Evolutionary conservation across 2,888 invertebrate species (phyloP), one percentile per base, ranked within the genome.

Genomic region (Cyclophora albipunctata): DNA sequence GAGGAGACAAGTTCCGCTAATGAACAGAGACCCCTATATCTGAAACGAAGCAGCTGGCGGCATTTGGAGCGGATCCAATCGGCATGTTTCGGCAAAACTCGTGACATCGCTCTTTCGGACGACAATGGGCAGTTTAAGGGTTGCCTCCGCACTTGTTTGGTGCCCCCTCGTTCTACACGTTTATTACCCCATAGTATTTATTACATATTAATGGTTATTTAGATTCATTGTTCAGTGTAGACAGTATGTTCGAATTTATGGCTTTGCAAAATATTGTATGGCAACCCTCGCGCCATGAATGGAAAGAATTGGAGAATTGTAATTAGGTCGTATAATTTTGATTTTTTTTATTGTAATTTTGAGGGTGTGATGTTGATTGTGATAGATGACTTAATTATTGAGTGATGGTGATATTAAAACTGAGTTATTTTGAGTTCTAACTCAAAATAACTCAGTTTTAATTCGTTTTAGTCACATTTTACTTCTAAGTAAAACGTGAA

Each of bases 151-250:
- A 86, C 87, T 88, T 88, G 88, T 87, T 87, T 87, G 82, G 86
- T 86, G 85, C 73, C 87, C 85, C 84, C 73, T 68, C 72, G 61
- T 75, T 75, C 76, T 78, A 81, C 73, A 75, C 75, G 71, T 81
- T 83, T 86, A 83, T 84, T 82, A 72, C 86, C 83, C 88, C 79
- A 80, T 82, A 84, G 84, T 86, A 88, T 88, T 88, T 88, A 88
- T 88, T 87, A 86, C 87, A 85, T 88, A 88, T 88, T 88, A 88
- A 88, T 88, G 86, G 88, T 88, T 88, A 88, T 88, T 88, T 86
- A 79, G 86, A 84, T 83, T 85, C 86, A 87, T 88, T 88, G 87
- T 88, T 79, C 80, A 71, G 78, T 73, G 74, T 73, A 72, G 74
- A 80, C 88, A 85, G 88, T 87, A 86, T 85, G 87, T 81, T 86